phyloP scores from a whole-genome alignment of 2,888 invertebrate species.

The Bombylius discolor region DNA sequence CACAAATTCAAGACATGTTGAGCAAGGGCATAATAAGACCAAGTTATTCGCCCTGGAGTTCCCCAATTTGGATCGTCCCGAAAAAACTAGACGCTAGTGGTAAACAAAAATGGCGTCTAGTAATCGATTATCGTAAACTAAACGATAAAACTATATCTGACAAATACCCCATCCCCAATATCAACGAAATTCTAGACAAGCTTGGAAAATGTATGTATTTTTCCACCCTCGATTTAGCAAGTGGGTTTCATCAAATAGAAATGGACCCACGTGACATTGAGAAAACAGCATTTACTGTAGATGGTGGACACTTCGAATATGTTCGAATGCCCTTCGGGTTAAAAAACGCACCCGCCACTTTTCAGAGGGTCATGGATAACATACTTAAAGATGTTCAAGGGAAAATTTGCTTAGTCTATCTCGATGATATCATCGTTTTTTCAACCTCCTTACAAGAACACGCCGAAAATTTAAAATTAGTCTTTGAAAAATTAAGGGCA shows the following conservation, averaged over 20 bases:
- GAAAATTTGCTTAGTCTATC: neutral
- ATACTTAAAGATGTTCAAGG: neutral
- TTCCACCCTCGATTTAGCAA: conserved; percentile 8
- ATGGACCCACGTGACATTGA: conserved; percentile 3
- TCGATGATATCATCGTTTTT: neutral
- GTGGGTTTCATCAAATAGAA: neutral
- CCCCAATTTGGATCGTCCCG: conserved; percentile 7
- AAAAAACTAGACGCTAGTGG: conserved; percentile 6
- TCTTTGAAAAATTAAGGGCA: no score
- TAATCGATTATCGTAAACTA: conserved; percentile 12
- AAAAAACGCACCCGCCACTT: conserved; percentile 6
- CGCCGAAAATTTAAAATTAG: neutral
- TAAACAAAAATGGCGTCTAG: conserved; percentile 13
- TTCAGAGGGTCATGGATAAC: conserved; percentile 9
- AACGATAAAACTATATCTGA: neutral
- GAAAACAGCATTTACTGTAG: conserved; percentile 12
- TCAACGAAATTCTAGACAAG: conserved; percentile 7
- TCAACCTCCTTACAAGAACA: neutral
- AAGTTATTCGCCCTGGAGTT: neutral
- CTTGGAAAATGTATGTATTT: conserved; percentile 10
- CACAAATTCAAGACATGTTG: neutral
- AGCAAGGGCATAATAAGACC: neutral
- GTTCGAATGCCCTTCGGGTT: conserved; percentile 11
- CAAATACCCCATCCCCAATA: conserved; percentile 8
- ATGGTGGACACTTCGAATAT: conserved; percentile 9